Percentiles rank a stretch among this genome's conserved stretches.
These are phyloP conservation scores for Cheirogaleus major DNA, from an alignment of 2,797 vertebrate genomes.

Conservation along the genomic window DNA sequence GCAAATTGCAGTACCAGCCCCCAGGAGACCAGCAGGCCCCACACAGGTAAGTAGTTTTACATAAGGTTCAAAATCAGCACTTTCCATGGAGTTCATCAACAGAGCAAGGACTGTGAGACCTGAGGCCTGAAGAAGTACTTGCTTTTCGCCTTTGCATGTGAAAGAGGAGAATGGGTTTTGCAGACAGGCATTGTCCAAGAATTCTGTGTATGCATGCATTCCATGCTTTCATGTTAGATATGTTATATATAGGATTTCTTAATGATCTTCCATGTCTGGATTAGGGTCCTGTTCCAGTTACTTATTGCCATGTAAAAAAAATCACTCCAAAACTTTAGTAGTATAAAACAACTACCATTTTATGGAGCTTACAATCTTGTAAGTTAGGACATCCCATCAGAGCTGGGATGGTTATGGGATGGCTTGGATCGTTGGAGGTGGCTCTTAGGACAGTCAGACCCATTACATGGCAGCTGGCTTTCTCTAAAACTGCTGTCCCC, in stretches of 20 bases:
- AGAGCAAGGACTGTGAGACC: not conserved
- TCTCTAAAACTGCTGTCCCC: not conserved
- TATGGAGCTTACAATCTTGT: not conserved
- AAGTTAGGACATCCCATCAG: not conserved
- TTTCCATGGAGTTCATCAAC: slow-evolving; percentile 42
- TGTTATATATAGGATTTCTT: not conserved
- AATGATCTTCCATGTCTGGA: not conserved
- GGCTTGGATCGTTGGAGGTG: not conserved
- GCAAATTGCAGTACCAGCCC: slow-evolving; percentile 47
- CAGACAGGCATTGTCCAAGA: not conserved
- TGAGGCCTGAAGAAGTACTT: not conserved
- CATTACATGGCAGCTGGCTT: not conserved
- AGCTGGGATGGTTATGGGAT: too few species aligned
- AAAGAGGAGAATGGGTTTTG: not conserved
- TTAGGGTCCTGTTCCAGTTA: not conserved
- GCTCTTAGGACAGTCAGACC: not conserved
- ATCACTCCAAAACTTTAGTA: not conserved
- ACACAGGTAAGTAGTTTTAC: slow-evolving; percentile 39
- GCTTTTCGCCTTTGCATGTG: fast-evolving
- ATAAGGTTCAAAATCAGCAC: slow-evolving; percentile 51
- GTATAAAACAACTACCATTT: not conserved
- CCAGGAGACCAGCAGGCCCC: not conserved
- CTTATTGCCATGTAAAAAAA: not conserved
- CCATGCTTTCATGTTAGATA: not conserved
- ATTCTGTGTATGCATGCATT: not conserved